A percentile compares a stretch with the other conserved stretches of the same genome.
Conservation (phyloP, 2,797 vertebrate genomes). For the Cheirogaleus major region DNA sequence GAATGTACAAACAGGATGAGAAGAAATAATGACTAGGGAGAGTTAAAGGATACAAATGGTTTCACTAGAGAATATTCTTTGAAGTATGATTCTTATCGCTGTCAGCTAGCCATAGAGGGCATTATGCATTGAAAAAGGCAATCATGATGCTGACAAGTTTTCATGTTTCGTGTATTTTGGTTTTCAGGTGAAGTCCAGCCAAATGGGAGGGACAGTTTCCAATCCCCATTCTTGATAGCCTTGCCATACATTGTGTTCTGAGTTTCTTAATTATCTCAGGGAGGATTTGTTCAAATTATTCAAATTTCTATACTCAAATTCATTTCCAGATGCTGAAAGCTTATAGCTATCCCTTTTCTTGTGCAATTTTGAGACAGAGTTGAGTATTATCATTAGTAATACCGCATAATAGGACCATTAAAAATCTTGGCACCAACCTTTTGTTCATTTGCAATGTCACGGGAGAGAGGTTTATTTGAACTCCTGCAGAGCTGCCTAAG, state of each 20-base stretch:
- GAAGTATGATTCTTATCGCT: background rate
- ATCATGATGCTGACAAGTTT: background rate
- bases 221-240: background rate
- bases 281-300: constrained; percentile 49
- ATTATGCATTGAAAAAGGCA: background rate
- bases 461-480: constrained; percentile 51
- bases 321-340: constrained; percentile 49
- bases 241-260: background rate
- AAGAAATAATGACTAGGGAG: background rate
- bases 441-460: constrained; percentile 30
- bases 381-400: constrained; percentile 63
- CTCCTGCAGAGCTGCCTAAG: constrained; percentile 33
- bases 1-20: background rate
- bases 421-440: constrained; percentile 50
- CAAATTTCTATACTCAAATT: constrained; percentile 4
- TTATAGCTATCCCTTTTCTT: constrained; percentile 8
- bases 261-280: constrained; percentile 55
- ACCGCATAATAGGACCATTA: constrained; percentile 48
- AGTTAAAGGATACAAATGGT: background rate
- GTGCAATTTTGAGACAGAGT: constrained; percentile 41
- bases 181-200: background rate
- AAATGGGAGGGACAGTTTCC: background rate
- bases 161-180: background rate
- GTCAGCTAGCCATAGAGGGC: background rate
- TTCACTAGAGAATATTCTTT: background rate